These are phyloP conservation scores for Alsophila aescularia DNA, from an alignment of 2,888 invertebrate species.

Conservation along the genomic window DNA sequence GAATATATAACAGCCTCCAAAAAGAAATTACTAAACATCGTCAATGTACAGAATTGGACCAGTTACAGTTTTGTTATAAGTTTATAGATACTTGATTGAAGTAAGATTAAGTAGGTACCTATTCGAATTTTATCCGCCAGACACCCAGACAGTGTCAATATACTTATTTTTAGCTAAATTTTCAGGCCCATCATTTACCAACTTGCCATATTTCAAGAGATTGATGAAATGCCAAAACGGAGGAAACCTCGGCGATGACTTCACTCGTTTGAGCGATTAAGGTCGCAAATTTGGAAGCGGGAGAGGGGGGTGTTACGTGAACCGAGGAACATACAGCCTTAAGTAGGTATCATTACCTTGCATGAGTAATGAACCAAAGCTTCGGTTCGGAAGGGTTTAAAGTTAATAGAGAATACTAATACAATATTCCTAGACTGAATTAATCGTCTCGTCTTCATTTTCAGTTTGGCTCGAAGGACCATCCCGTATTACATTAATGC, in stretches of 20 bases:
- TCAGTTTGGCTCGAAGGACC: neutral
- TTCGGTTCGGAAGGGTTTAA: neutral
- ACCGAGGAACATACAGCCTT: neutral
- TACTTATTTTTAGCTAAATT: neutral
- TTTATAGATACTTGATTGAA: no score
- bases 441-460: neutral
- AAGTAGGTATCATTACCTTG: neutral
- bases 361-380: neutral
- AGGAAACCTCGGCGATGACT: slow-evolving; percentile 4
- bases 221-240: slow-evolving; percentile 7
- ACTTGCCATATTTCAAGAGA: slow-evolving; percentile 1
- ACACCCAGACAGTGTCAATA: no score
- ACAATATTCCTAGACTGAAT: neutral
- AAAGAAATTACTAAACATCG: no score
- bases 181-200: neutral
- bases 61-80: no score
- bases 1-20: no score
- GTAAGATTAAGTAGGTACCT: no score
- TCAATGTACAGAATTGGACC: no score
- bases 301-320: neutral
- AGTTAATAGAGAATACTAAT: neutral
- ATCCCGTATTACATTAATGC: neutral
- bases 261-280: slow-evolving; percentile 1
- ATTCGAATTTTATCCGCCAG: no score
- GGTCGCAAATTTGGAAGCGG: neutral